Percentiles rank a stretch among this genome's conserved stretches.
Conservation (phyloP, 2,888 invertebrate genomes). For the Mythimna ferrago region DNA sequence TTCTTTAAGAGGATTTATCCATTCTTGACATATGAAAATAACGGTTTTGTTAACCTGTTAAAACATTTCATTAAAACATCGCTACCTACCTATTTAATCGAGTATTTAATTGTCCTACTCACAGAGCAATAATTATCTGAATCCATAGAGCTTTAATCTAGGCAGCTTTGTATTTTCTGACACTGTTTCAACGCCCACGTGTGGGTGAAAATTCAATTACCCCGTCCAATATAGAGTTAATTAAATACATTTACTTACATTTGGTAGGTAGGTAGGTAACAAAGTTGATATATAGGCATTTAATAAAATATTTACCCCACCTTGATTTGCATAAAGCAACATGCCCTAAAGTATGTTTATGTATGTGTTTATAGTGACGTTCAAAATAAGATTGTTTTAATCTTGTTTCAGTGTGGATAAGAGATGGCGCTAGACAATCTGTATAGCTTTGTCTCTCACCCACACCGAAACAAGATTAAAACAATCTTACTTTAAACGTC, state of each 20-base stretch:
- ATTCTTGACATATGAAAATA: constrained; percentile 3
- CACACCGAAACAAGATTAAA: no score
- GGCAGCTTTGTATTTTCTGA: constrained; percentile 5
- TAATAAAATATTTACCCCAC: constrained; percentile 48
- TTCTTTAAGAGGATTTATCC: neutral
- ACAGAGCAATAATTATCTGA: constrained; percentile 6
- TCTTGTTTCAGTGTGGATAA: no score
- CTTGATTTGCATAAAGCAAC: constrained; percentile 44
- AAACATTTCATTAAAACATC: neutral
- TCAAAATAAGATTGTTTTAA: no score
- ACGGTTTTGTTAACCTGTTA: neutral
- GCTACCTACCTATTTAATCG: neutral
- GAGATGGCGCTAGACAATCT: no score
- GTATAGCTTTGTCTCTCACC: no score
- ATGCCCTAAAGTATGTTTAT: neutral
- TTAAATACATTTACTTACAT: constrained; percentile 39
- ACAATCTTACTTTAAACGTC: no score
- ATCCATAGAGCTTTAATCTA: constrained; percentile 15
- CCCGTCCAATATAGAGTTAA: constrained; percentile 49
- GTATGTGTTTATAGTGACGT: neutral
- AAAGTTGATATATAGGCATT: constrained; percentile 55
- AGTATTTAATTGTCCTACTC: neutral
- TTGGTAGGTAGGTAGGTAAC: constrained; percentile 25
- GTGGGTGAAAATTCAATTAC: constrained; percentile 49
- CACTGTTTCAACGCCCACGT: constrained; percentile 7